Percentiles rank a stretch among this genome's conserved stretches.
phyloP scores from a whole-genome alignment of 1,140 invertebrate species.

The Andrena cerasifolii region DNA sequence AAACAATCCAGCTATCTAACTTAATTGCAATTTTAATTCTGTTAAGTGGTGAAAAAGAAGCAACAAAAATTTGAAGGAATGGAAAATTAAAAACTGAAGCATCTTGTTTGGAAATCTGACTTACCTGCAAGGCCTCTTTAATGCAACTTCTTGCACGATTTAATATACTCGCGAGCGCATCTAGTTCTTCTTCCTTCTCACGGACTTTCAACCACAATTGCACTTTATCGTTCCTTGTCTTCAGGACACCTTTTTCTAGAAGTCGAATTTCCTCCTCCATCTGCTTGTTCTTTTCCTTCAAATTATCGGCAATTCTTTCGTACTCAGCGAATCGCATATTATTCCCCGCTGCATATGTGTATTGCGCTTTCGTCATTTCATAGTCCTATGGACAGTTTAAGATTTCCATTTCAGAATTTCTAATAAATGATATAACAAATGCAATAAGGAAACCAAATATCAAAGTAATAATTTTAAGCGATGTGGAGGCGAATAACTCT shows the following conservation, averaged over 20 bases:
- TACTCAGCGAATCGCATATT: constrained; percentile 7
- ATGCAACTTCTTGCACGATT: constrained; percentile 84
- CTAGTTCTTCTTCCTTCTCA: constrained; percentile 82
- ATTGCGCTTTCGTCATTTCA: constrained; percentile 70
- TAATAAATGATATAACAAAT: too few relatives aligned
- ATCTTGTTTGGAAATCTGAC: constrained; percentile 24
- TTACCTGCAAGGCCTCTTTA: constrained; percentile 83
- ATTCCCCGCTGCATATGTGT: constrained; percentile 81
- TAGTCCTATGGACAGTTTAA: not conserved
- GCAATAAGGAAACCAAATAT: too few relatives aligned
- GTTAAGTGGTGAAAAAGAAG: too few relatives aligned
- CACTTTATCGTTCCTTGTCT: constrained; percentile 80
- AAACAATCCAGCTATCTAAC: too few relatives aligned
- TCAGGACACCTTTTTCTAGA: constrained; percentile 85
- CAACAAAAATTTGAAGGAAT: constrained; percentile 13
- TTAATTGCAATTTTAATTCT: too few relatives aligned
- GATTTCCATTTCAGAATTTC: too few relatives aligned
- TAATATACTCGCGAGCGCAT: constrained; percentile 83
- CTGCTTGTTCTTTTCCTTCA: constrained; percentile 78
- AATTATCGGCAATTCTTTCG: constrained; percentile 75
- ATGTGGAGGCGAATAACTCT: too few relatives aligned
- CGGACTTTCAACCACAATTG: constrained; percentile 79
- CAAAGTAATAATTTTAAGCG: too few relatives aligned
- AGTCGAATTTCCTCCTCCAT: constrained; percentile 81
- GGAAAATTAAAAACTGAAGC: not conserved